These are phyloP conservation scores for Metridium senile DNA, from an alignment of 92 coral and sea anemone species.

Conservation along the genomic window DNA sequence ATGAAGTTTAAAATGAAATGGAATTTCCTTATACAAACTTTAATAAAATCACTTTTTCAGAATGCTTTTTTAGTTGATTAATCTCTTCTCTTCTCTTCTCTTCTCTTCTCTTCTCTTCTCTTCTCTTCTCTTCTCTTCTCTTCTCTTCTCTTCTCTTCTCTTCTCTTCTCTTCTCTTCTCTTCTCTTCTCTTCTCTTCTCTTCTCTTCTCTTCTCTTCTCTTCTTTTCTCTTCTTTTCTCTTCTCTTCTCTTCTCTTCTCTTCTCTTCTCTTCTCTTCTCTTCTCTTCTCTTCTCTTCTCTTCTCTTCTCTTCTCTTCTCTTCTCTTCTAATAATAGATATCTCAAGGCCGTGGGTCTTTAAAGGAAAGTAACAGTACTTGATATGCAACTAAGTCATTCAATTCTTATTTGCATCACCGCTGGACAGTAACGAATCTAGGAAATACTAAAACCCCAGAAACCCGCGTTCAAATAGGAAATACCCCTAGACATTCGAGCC, in stretches of 20 bases:
- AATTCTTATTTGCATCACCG: no score
- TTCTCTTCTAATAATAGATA: no score
- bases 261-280: neutral
- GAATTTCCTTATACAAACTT: no score
- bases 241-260: slow-evolving; percentile 6
- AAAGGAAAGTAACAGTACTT: no score
- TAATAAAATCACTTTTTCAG: no score
- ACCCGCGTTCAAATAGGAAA: no score
- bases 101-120: slow-evolving; percentile 7
- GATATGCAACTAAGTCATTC: no score
- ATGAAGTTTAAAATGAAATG: no score
- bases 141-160: slow-evolving; percentile 46
- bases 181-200: slow-evolving; percentile 4
- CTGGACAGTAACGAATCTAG: no score
- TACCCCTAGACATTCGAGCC: no score
- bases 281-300: neutral
- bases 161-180: slow-evolving; percentile 46
- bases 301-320: neutral
- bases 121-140: neutral
- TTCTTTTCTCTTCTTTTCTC: neutral
- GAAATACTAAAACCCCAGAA: no score
- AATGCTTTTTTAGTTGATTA: neutral
- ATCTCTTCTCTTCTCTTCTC: neutral
- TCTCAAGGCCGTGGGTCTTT: no score
- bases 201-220: slow-evolving; percentile 2